Percentiles rank a stretch among this genome's conserved stretches.
These are phyloP conservation scores for Tinamus major DNA, from an alignment of 2,797 vertebrate species.

Conservation along the genomic window DNA sequence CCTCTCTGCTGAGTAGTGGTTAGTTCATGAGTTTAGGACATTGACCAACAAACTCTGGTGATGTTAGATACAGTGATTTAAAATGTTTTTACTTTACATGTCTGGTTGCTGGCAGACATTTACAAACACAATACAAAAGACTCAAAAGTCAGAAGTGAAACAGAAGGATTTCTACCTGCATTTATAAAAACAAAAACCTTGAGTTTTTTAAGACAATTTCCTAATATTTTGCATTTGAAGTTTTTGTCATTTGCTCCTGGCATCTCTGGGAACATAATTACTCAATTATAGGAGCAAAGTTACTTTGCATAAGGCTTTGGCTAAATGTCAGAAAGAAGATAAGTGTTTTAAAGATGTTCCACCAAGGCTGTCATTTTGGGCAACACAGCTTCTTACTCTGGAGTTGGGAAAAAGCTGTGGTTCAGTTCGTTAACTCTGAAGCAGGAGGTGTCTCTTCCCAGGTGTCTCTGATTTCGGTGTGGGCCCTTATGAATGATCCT, in stretches of 20 bases:
- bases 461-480: neutral
- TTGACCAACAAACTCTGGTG: neutral
- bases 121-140: neutral
- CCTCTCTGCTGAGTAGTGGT: neutral
- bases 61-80: neutral
- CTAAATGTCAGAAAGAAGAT: neutral
- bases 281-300: neutral
- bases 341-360: neutral
- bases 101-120: neutral
- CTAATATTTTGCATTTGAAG: neutral
- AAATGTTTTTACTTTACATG: neutral
- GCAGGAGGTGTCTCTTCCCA: neutral
- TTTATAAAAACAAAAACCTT: neutral
- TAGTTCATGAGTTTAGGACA: neutral
- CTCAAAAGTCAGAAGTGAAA: neutral
- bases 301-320: neutral
- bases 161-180: fast-evolving
- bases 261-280: neutral
- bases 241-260: neutral
- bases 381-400: neutral
- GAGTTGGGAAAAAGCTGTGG: neutral
- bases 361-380: neutral
- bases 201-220: neutral
- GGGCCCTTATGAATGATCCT: neutral
- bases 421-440: neutral